Percentiles rank a stretch among this genome's conserved stretches.
phyloP scores from a whole-genome alignment of 2,113 vertebrate species.

The Symphodus melops region DNA sequence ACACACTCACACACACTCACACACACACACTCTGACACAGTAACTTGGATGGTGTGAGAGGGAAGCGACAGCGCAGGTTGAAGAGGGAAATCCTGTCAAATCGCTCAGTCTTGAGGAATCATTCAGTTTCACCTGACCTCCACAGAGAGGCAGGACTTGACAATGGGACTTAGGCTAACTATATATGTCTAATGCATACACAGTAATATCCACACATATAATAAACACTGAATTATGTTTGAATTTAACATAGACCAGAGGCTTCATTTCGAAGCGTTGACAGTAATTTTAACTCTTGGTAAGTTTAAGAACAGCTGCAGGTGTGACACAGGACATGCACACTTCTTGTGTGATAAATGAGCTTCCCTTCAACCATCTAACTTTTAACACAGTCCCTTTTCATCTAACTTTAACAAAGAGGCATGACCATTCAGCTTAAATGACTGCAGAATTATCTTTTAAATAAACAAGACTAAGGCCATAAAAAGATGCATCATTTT shows the following conservation, averaged over 20 bases:
- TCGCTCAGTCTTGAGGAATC: background rate
- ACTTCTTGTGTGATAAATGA: background rate
- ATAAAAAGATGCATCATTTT: background rate
- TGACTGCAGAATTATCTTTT: background rate
- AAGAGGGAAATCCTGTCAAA: slow-evolving; percentile 1
- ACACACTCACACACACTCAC: slow-evolving; percentile 22
- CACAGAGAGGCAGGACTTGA: background rate
- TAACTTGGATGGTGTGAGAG: slow-evolving; percentile 13
- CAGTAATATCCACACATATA: too few relatives aligned
- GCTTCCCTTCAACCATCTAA: background rate
- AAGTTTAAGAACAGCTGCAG: background rate
- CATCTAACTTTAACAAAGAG: too few relatives aligned
- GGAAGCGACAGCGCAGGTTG: slow-evolving; percentile 8
- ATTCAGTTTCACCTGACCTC: slow-evolving; percentile 2
- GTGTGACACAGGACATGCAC: background rate
- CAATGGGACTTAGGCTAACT: too few relatives aligned
- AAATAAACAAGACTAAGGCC: background rate
- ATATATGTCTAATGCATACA: too few relatives aligned
- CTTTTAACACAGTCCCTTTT: background rate
- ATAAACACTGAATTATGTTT: too few relatives aligned
- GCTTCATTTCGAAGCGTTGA: too few relatives aligned
- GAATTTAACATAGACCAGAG: too few relatives aligned
- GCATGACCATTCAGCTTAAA: too few relatives aligned
- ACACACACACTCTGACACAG: slow-evolving; percentile 26
- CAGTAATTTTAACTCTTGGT: too few relatives aligned